Conservation (phyloP, 2,888 invertebrate genomes). For the Lumbricus terrestris region DNA sequence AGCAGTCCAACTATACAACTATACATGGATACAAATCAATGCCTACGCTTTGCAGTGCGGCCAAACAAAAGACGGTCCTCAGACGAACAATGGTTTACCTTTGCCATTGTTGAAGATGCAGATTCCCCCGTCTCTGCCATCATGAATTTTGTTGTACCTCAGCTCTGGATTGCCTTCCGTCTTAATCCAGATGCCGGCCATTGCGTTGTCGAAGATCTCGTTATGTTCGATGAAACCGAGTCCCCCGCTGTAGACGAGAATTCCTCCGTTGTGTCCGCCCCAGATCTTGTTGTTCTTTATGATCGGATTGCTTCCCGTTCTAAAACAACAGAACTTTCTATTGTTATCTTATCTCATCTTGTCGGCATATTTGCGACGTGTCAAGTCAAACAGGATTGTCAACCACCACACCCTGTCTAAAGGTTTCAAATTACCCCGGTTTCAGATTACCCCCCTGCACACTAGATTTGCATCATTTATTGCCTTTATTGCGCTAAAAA, state of each 20-base stretch:
- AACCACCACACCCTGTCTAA: too few relatives aligned
- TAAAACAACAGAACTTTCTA: constrained; percentile 52
- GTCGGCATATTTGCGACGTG: background rate
- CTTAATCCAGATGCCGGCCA: constrained; percentile 99
- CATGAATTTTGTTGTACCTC: constrained; percentile 91
- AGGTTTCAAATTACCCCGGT: too few relatives aligned
- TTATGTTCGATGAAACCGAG: constrained; percentile 92
- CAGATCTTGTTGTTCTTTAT: constrained; percentile 98
- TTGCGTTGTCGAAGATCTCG: constrained; percentile 99
- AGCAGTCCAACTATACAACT: too few relatives aligned
- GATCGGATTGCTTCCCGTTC: constrained; percentile 96
- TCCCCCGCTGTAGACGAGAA: constrained; percentile 97
- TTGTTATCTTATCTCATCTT: background rate
- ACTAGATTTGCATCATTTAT: too few relatives aligned
- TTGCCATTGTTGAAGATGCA: constrained; percentile 99
- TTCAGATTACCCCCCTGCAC: too few relatives aligned
- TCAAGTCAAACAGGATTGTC: background rate
- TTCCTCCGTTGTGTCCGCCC: constrained; percentile 99
- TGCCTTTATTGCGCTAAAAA: too few relatives aligned
- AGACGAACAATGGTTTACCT: constrained; percentile 64
- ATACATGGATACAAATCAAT: background rate
- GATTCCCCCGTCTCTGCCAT: constrained; percentile 95
- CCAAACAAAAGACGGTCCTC: constrained; percentile 41
- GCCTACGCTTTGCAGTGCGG: background rate
- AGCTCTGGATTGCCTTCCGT: constrained; percentile 97